Conservation (phyloP, 2,888 invertebrate genomes). For the Dryobotodes eremita region DNA sequence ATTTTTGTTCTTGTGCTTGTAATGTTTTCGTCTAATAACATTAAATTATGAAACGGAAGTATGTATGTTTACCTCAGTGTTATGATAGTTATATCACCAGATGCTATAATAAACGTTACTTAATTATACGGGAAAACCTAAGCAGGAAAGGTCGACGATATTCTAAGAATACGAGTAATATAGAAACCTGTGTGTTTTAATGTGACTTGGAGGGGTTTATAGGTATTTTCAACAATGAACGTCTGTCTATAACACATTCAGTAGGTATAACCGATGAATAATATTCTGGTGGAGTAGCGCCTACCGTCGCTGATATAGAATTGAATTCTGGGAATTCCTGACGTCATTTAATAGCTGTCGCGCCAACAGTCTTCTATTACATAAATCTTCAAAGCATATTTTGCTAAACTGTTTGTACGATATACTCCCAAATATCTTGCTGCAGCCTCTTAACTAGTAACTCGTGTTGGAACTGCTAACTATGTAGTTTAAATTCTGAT, state of each 20-base stretch:
- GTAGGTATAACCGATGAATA: constrained; percentile 43
- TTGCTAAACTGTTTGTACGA: constrained; percentile 14
- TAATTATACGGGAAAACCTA: constrained; percentile 54
- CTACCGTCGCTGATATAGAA: constrained; percentile 54
- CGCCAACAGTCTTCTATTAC: constrained; percentile 43
- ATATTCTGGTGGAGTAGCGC: constrained; percentile 46
- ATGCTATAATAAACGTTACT: constrained; percentile 17
- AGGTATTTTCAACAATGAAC: constrained; percentile 29
- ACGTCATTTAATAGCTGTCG: constrained; percentile 52
- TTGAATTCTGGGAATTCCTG: constrained; percentile 66
- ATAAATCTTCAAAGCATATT: constrained; percentile 65
- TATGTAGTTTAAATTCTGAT: neutral
- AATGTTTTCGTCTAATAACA: constrained; percentile 41
- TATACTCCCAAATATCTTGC: constrained; percentile 3
- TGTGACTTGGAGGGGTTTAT: constrained; percentile 1
- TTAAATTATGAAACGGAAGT: constrained; percentile 42
- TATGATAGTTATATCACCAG: constrained; percentile 26
- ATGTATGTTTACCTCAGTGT: constrained; percentile 7
- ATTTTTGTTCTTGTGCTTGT: constrained; percentile 28
- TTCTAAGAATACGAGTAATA: constrained; percentile 37
- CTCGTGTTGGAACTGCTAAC: neutral
- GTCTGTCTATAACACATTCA: constrained; percentile 30
- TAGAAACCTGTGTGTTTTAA: constrained; percentile 11
- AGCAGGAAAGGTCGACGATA: constrained; percentile 24
- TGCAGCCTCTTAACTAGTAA: neutral